These are phyloP conservation scores for Burhinus bistriatus DNA, from an alignment of 2,113 vertebrate species.

Conservation along the genomic window DNA sequence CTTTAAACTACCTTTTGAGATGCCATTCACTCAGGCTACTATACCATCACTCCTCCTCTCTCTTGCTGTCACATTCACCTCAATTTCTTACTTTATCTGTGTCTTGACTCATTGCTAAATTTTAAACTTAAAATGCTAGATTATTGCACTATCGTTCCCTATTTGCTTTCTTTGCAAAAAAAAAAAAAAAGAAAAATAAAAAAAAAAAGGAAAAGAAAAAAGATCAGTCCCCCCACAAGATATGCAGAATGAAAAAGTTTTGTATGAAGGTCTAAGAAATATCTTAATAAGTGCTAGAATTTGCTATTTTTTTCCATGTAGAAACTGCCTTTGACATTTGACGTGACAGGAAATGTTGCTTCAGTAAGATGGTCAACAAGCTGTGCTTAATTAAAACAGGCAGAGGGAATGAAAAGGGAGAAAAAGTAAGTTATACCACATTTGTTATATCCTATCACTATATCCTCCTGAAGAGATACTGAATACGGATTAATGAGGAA, in stretches of 20 bases:
- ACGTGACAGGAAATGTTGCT: not conserved
- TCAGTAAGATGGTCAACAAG: not conserved
- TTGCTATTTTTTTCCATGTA: not conserved
- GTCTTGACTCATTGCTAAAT: not conserved
- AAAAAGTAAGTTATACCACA: not conserved
- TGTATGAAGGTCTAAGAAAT: not conserved
- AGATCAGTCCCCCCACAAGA: fast-evolving
- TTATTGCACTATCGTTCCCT: not conserved
- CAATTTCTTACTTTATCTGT: not conserved
- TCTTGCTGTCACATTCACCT: not conserved
- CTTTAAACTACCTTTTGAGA: not conserved
- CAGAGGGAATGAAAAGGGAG: not conserved
- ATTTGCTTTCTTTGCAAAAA: not conserved
- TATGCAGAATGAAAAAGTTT: not conserved
- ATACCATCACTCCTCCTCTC: not conserved
- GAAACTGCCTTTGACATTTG: not conserved
- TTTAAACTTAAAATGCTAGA: not conserved
- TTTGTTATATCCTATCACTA: not conserved
- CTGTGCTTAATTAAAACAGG: conserved; percentile 9
- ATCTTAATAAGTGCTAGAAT: not conserved
- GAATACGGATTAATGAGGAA: not conserved
- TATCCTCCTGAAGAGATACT: not conserved
- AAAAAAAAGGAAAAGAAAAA: not conserved
- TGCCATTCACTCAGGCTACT: not conserved
- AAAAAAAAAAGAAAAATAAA: not conserved